A percentile compares a stretch with the other conserved stretches of the same genome.
Conservation (phyloP, 2,797 vertebrate genomes). For the Orestias chungarensis region DNA sequence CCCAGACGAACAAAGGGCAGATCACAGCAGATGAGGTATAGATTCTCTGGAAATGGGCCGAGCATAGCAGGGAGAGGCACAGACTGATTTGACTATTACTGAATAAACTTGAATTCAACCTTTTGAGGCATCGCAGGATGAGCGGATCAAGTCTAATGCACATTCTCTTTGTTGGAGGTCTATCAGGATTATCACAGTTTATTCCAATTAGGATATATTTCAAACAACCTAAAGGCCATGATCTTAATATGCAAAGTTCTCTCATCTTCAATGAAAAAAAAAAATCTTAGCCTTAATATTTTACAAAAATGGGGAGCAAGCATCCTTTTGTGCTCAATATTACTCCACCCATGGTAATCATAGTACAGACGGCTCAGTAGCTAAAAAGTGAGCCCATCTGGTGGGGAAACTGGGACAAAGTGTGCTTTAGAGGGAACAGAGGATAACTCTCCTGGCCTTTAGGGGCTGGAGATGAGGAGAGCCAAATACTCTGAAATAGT, state of each 20-base stretch:
- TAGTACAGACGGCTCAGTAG: constrained; percentile 71
- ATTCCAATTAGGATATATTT: constrained; percentile 37
- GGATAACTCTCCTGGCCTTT: constrained; percentile 77
- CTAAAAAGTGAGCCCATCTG: constrained; percentile 81
- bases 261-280: constrained; percentile 3
- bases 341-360: constrained; percentile 72
- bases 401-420: constrained; percentile 81
- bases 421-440: constrained; percentile 78
- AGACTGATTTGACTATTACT: constrained; percentile 33
- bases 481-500: constrained; percentile 69
- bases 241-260: constrained; percentile 11
- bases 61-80: constrained; percentile 43
- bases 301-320: constrained; percentile 36
- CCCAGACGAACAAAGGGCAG: constrained; percentile 68
- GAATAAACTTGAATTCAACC: constrained; percentile 54
- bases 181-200: constrained; percentile 5
- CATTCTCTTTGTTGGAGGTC: constrained; percentile 37
- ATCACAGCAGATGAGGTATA: constrained; percentile 73
- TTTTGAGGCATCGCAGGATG: constrained; percentile 45
- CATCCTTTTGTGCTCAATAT: constrained; percentile 57
- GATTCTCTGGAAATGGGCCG: constrained; percentile 65
- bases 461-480: constrained; percentile 65
- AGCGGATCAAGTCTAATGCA: constrained; percentile 42
- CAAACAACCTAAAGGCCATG: constrained; percentile 25
- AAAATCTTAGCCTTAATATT: constrained; percentile 18